Evolutionary conservation across 2,113 vertebrate genomes (phyloP).

Genomic region (Ranitomeya imitator): DNA sequence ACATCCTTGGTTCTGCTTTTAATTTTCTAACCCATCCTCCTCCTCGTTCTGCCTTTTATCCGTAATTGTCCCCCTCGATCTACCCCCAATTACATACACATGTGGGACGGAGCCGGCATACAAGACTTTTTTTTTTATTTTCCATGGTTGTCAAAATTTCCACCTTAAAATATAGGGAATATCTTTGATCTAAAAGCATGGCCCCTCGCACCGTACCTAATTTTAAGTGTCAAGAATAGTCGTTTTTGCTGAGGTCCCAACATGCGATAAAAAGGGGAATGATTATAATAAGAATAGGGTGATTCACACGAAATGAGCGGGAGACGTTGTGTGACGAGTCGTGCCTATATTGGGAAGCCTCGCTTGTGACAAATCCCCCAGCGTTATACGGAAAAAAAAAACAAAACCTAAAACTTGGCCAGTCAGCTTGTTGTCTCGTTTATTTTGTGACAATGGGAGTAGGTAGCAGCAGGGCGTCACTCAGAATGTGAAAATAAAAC

Average conservation of each 20-base stretch:
- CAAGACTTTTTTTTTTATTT: neutral
- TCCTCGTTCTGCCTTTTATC: neutral
- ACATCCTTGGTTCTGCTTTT: neutral
- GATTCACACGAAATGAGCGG: neutral
- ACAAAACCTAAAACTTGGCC: too few relatives aligned
- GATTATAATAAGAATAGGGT: neutral
- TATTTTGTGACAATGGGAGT: too few relatives aligned
- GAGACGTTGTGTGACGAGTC: neutral
- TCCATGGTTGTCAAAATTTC: neutral
- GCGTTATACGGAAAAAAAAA: too few relatives aligned
- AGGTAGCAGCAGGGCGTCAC: too few relatives aligned
- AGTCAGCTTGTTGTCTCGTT: too few relatives aligned
- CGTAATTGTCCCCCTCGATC: neutral
- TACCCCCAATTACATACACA: slow-evolving; percentile 11
- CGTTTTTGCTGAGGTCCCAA: neutral
- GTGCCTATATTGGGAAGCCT: neutral
- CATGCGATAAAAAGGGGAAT: too few relatives aligned
- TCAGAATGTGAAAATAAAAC: too few relatives aligned
- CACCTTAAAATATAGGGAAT: neutral
- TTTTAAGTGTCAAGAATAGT: neutral
- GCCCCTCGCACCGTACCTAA: neutral
- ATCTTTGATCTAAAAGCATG: neutral
- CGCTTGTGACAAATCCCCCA: too few relatives aligned
- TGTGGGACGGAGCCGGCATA: neutral
- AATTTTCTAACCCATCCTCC: slow-evolving; percentile 9